Base-by-base conservation (phyloP, 2,888 invertebrate species). In the Lochmaea crataegi region DNA sequence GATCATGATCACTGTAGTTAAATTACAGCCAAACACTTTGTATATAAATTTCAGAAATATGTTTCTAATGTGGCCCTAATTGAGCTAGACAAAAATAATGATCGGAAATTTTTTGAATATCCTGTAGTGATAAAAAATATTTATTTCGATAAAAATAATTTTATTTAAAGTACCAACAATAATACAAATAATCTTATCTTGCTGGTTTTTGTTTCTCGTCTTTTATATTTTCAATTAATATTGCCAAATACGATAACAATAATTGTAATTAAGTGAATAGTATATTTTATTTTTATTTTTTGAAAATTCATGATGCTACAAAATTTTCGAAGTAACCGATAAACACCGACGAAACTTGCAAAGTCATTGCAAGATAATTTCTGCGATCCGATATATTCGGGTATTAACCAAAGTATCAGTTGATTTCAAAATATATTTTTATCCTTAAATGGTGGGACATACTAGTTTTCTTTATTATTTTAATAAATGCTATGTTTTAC, bases 211-310 rank as follows among this genome's bases (percentile, higher is more conserved):
- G 3, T 32, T 48, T 48, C 48, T 48, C 48, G 48, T 48, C 12
- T 14, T 48, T 12, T 14, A 48, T 48, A 4, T 48, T 48, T 48
- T 48, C n/a, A 48, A 0, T 48, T 11, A 48, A 48, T 4, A 48
- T 48, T 48, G n/a, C 48, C n/a, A 48, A 48, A 48, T 48, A 48
- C 48, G 48, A 48, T 48, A 48, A 48, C 14, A 48, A 48, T 48
- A 14, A 14, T 48, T 48, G 12, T 48, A 48, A 14, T 42, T 42
- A 0, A 42, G 42, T 12, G 12, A 48, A 14, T 12, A 14, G 14
- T 48, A 48, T 48, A 48, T 48, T 48, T 48, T 2, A 5, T 11
- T 45, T 12, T 12, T 12, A 45, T 14, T 42, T 42, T 42, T 42
- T 10, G 10, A 11, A 42, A 9, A 42, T 42, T 42, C 11, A n/a